These are phyloP conservation scores for Tokudaia tokunoshimensis DNA, from an alignment of 2,797 vertebrate genomes.

Conservation along the genomic window DNA sequence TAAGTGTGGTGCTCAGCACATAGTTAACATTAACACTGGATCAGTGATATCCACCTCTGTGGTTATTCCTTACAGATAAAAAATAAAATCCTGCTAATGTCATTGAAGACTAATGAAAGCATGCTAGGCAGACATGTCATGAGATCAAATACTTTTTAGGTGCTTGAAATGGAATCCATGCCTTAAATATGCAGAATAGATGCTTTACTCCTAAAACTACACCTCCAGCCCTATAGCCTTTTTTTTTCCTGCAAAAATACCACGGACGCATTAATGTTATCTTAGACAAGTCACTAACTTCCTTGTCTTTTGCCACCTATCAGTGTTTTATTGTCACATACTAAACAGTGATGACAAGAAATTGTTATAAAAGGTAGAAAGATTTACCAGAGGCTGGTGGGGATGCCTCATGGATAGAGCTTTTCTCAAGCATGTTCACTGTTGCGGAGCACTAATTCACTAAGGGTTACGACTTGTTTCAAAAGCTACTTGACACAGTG, in stretches of 20 bases:
- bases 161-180: not conserved
- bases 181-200: not conserved
- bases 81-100: conserved; percentile 32
- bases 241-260: conserved; percentile 3
- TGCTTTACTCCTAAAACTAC: not conserved
- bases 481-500: not conserved
- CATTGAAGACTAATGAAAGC: conserved; percentile 51
- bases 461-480: not conserved
- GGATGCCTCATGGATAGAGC: not conserved
- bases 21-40: conserved; percentile 13
- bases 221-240: not conserved
- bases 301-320: conserved; percentile 45
- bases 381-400: not conserved
- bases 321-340: conserved; percentile 52
- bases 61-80: conserved; percentile 48
- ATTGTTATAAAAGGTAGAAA: not conserved
- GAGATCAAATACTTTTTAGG: not conserved
- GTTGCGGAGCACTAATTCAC: not conserved
- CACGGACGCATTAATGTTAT: conserved; percentile 50
- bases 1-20: not conserved
- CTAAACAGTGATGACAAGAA: conserved; percentile 34
- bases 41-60: conserved; percentile 33
- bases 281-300: conserved; percentile 59
- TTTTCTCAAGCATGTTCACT: not conserved
- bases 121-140: conserved; percentile 11